These are phyloP conservation scores for Patella ulyssiponensis DNA, from an alignment of 2,888 invertebrate species.

Conservation along the genomic window DNA sequence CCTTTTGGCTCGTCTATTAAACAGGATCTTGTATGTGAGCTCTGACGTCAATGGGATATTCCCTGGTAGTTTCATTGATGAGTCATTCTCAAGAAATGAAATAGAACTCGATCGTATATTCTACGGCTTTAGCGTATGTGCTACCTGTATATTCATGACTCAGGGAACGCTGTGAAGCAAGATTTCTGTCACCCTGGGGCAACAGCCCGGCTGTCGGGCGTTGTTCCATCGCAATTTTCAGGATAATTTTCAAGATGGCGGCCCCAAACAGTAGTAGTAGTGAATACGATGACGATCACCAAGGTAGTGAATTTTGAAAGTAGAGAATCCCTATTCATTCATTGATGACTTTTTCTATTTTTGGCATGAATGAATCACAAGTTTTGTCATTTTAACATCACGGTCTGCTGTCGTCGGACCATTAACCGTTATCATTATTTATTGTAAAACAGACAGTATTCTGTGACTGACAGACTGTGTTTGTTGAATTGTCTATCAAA, in stretches of 20 bases:
- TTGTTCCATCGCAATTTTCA: conserved; percentile 39
- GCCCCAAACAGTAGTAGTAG: conserved; percentile 54
- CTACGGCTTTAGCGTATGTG: conserved; percentile 40
- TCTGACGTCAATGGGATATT: conserved; percentile 68
- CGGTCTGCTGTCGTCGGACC: too few species aligned
- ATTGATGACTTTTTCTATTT: conserved; percentile 47
- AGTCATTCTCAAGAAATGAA: conserved; percentile 67
- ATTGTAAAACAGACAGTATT: too few species aligned
- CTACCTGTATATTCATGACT: conserved; percentile 42
- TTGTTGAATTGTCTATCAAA: too few species aligned
- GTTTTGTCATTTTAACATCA: conserved; percentile 17
- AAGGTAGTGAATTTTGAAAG: conserved; percentile 51
- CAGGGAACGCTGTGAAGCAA: conserved; percentile 32
- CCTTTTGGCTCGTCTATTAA: neutral
- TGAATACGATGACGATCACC: conserved; percentile 38
- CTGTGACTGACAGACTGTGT: too few species aligned
- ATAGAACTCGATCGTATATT: conserved; percentile 55
- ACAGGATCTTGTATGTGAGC: neutral
- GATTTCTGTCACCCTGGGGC: conserved; percentile 33
- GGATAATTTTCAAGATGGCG: conserved; percentile 65
- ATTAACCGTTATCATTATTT: too few species aligned
- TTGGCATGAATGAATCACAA: conserved; percentile 56
- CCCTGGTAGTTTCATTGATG: conserved; percentile 67
- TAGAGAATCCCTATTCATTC: conserved; percentile 32
- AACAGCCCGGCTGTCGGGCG: conserved; percentile 35